Conservation (phyloP, 1,140 invertebrate genomes). For the Colletes gigas region DNA sequence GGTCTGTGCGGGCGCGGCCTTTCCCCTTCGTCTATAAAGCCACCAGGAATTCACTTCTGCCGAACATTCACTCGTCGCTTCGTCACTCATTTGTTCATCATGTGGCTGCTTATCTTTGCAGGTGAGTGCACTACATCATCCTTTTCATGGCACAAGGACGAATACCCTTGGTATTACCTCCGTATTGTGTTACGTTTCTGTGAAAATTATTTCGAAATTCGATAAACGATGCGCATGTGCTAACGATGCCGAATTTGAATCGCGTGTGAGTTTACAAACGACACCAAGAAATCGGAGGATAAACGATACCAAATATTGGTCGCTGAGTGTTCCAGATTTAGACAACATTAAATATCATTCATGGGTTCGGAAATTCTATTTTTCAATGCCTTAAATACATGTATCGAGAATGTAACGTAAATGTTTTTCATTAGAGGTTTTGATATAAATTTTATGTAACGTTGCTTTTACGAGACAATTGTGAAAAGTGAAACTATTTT, state of each 20-base stretch:
- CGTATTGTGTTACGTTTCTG: constrained; percentile 12
- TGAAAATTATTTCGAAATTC: neutral
- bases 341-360: neutral
- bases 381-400: no score
- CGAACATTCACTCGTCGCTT: constrained; percentile 76
- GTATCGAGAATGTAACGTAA: no score
- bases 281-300: neutral
- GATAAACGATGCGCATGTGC: constrained; percentile 23
- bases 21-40: constrained; percentile 79
- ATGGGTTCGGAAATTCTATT: no score
- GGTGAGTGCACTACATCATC: constrained; percentile 70
- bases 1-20: constrained; percentile 74
- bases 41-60: constrained; percentile 72
- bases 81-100: constrained; percentile 77
- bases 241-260: neutral
- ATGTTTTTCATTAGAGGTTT: no score
- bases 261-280: constrained; percentile 8
- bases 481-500: neutral
- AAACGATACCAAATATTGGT: neutral
- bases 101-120: constrained; percentile 79
- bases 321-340: no score
- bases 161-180: neutral
- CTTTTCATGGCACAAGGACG: constrained; percentile 32
- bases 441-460: no score
- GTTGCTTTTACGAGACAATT: neutral